Evolutionary conservation across 2,797 vertebrate genomes (phyloP), one percentile per base, ranked within the genome.

Genomic region (Sebastes alutus): DNA sequence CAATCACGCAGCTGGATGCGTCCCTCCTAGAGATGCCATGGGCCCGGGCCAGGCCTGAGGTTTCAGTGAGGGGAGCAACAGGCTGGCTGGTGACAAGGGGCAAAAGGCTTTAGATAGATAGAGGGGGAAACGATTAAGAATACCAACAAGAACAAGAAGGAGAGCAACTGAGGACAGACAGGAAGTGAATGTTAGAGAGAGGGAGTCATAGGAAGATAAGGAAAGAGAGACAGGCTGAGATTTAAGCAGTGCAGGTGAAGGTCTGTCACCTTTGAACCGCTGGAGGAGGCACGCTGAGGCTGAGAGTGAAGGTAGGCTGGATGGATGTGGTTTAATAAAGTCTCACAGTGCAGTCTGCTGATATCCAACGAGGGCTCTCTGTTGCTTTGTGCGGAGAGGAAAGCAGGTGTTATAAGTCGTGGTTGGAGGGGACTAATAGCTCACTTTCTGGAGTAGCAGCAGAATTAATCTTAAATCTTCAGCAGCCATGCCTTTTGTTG

Each of bases 1-100:
- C 95, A 95, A 95, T 95, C 93, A 61, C 82, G 49, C 18, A 4
- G 55, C 80, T 68, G 73, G 83, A 84, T 82, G 49, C 54, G n/a
- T 88, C 87, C 80, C 81, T 86, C 88, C 81, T 73, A 49, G 80
- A 88, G 90, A 90, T 88, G 89, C 87, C 85, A 84, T 86, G 90
- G 92, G 73, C 84, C 82, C 18, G 35, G 82, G 69, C 80, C 88
- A 88, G 88, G 88, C 80, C 90, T 75, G 82, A 81, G 78, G 62
- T 67, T 54, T 93, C 89, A 95, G 91, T 84, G 85, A 89, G 89
- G 86, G 92, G 86, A 92, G 91, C 92, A 92, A 90, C 90, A 88
- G 88, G 88, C 88, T 84, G 90, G 88, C 83, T 89, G 85, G 83
- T 87, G 80, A 92, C 87, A 75, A 56, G 89, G 93, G 90, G 83